These are phyloP conservation scores for Tenrec ecaudatus DNA, from an alignment of 2,113 vertebrate species.

Conservation along the genomic window DNA sequence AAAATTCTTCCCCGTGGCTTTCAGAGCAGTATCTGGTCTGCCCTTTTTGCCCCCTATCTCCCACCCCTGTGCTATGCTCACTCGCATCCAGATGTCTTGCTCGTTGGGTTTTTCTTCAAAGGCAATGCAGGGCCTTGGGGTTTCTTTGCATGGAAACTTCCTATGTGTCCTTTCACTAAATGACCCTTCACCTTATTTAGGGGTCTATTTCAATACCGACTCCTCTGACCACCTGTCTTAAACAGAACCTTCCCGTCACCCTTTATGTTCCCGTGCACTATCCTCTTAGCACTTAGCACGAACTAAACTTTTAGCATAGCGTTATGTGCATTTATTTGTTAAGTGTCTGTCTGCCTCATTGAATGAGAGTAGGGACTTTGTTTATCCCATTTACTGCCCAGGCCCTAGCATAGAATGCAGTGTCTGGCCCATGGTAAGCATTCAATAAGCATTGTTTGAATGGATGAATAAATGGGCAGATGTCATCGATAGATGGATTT, in stretches of 20 bases:
- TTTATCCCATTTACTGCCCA: not conserved
- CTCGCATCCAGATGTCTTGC: not conserved
- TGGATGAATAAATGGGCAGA: not conserved
- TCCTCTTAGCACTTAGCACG: not conserved
- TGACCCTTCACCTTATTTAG: not conserved
- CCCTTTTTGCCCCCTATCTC: not conserved
- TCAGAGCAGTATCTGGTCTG: not conserved
- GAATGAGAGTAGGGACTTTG: not conserved
- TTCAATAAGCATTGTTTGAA: not conserved
- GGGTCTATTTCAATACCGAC: not conserved
- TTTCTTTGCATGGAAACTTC: not conserved
- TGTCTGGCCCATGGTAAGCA: not conserved
- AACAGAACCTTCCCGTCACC: not conserved
- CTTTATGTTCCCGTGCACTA: too few relatives aligned
- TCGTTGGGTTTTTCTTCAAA: not conserved
- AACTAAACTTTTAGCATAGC: not conserved
- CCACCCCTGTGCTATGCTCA: fast-evolving
- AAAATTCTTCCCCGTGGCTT: not conserved
- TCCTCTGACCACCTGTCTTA: not conserved
- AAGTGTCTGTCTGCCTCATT: not conserved
- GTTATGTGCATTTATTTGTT: not conserved
- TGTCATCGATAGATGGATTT: not conserved
- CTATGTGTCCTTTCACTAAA: not conserved
- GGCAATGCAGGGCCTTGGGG: not conserved
- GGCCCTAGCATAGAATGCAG: not conserved